phyloP scores from a whole-genome alignment of 2,113 vertebrate species.

The Mixornis gularis region DNA sequence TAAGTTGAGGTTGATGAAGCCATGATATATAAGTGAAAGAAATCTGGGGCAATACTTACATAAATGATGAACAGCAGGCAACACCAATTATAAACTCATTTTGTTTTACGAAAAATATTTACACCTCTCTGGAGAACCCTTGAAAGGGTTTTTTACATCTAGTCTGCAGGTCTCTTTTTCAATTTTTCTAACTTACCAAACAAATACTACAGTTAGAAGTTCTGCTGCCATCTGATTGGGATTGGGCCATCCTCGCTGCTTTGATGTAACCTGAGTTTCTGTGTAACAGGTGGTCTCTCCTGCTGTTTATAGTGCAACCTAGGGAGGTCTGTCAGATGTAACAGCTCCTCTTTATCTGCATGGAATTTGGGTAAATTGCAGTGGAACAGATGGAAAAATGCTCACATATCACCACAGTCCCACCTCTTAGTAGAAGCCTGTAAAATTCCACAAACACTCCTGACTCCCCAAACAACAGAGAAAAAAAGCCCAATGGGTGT shows the following conservation, averaged over 20 bases:
- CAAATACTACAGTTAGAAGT: constrained; percentile 1
- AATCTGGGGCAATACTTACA: background rate
- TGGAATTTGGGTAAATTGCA: constrained; percentile 70
- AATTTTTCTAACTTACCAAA: background rate
- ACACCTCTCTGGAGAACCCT: background rate
- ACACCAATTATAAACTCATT: background rate
- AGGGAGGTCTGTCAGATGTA: constrained; percentile 67
- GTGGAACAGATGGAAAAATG: constrained; percentile 69
- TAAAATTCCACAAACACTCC: background rate
- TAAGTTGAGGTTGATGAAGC: background rate
- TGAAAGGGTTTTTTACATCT: background rate
- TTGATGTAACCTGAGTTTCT: constrained; percentile 68
- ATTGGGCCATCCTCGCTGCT: background rate
- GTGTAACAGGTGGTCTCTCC: constrained; percentile 71
- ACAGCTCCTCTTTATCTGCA: constrained; percentile 66
- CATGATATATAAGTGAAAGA: background rate
- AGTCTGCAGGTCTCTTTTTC: background rate
- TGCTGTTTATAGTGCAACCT: constrained; percentile 64
- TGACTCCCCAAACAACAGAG: background rate
- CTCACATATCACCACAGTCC: constrained; percentile 1
- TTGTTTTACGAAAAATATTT: background rate
- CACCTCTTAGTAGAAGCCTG: constrained; percentile 42
- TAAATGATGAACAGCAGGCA: background rate
- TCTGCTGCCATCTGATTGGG: constrained; percentile 48
- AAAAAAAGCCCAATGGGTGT: background rate